Base-by-base conservation (phyloP, 2,888 invertebrate genomes). In the Trachelus troglodyta region DNA sequence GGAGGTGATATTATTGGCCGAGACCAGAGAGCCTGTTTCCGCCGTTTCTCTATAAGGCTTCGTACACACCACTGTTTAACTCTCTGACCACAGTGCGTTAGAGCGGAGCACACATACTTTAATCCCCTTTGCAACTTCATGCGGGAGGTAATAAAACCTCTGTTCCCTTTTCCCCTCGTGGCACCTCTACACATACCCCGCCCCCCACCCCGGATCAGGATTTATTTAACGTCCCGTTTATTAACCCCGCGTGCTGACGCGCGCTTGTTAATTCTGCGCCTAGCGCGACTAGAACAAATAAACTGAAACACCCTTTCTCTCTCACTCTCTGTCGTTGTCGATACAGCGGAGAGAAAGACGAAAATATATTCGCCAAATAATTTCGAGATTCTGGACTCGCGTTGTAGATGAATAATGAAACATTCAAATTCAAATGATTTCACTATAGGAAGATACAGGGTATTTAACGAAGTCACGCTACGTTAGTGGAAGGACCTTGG, bases 1-100 rank as follows among this genome's bases (percentile, higher is more conserved):
- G 31, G 71, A 71, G 71, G 71, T 33, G 33, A 71, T 33, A 71
- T 31, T 33, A 71, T 71, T 71, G 71, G 71, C 71, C 71, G 71
- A 33, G 40, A 15, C 40, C 40, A 15, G 40, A 40, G 40, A 40
- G 15, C 15, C 40, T 15, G 40, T 40, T 40, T 40, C 40, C 40
- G 40, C 15, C 12, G 40, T 40, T 40, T 40, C 40, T 40, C 40
- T 40, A 40, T 40, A 40, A 15, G 40, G 15, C 40, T 40, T 15
- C 40, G 40, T 40, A 15, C 40, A 40, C 40, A 15, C 40, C 15
- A 1, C 40, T 15, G 15, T 40, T 40, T 15, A 40, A 15, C 15
- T 40, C 40, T 15, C 40, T 40, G 15, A 40, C 40, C 40, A 15
- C 40, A 6, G 40, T 40, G 40, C 40, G 40, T 40, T 15, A 40